Conservation (phyloP, 1,140 invertebrate genomes). For the Drosophila mojavensis region DNA sequence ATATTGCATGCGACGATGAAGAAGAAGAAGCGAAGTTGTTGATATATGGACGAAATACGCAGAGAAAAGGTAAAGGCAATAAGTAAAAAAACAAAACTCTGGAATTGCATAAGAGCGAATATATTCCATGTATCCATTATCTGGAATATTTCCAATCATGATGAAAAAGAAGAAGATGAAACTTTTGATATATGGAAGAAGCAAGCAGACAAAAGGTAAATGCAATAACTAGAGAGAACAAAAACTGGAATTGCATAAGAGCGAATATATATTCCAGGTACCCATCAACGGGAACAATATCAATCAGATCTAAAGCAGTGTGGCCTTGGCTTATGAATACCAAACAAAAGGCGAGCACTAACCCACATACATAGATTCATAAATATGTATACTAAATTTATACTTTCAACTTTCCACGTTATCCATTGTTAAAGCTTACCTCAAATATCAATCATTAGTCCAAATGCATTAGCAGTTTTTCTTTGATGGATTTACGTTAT, state of each 20-base stretch:
- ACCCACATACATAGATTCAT: neutral
- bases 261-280: too few species aligned
- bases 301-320: neutral
- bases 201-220: too few species aligned
- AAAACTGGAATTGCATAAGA: too few species aligned
- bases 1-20: conserved; percentile 22
- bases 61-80: conserved; percentile 14
- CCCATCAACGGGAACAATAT: neutral
- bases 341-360: conserved; percentile 2
- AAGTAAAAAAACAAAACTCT: neutral
- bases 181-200: too few species aligned
- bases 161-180: too few species aligned
- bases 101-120: conserved; percentile 42
- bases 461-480: conserved; percentile 34
- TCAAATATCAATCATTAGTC: conserved; percentile 50
- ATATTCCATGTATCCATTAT: neutral
- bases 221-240: too few species aligned
- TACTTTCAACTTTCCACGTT: conserved; percentile 9
- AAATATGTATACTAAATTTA: conserved; percentile 5
- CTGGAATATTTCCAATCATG: too few species aligned
- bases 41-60: conserved; percentile 34
- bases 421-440: conserved; percentile 41
- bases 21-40: conserved; percentile 7
- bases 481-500: conserved; percentile 34
- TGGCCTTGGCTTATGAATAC: neutral